These are phyloP conservation scores for Andrena minutula DNA, from an alignment of 2,888 invertebrate genomes.

Conservation along the genomic window DNA sequence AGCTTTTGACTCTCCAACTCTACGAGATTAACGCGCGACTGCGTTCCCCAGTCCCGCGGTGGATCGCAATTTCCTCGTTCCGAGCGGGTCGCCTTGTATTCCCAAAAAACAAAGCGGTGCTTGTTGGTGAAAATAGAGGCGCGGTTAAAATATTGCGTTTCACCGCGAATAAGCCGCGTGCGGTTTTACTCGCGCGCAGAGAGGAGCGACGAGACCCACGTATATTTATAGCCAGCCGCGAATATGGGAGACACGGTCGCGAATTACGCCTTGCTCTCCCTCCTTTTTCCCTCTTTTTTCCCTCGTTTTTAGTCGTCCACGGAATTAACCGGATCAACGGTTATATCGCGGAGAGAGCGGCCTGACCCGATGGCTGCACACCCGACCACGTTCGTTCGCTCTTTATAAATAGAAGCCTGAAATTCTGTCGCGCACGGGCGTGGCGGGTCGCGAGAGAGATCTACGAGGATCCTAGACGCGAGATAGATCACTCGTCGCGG, in stretches of 20 bases:
- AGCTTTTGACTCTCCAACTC: no score
- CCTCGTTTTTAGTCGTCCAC: neutral
- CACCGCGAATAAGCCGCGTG: neutral
- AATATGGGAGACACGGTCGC: constrained; percentile 31
- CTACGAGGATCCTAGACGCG: constrained; percentile 61
- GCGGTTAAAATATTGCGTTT: constrained; percentile 32
- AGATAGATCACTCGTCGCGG: constrained; percentile 66
- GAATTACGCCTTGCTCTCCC: constrained; percentile 33
- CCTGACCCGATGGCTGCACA: constrained; percentile 52
- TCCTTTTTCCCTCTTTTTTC: neutral
- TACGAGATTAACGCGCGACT: no score
- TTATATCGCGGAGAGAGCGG: constrained; percentile 13
- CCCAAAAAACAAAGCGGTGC: constrained; percentile 28
- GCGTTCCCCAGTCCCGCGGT: no score
- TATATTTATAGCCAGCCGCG: constrained; percentile 31
- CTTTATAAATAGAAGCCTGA: constrained; percentile 77
- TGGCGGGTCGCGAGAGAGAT: constrained; percentile 55
- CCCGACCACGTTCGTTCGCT: constrained; percentile 75
- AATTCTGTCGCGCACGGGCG: constrained; percentile 69
- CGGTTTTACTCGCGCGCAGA: neutral
- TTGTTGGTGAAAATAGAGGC: neutral
- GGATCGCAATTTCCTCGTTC: no score
- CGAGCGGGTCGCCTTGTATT: neutral
- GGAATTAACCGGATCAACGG: constrained; percentile 60
- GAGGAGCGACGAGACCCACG: neutral